Conservation (phyloP, 1,140 invertebrate species). For the Belonocnema kinseyi region DNA sequence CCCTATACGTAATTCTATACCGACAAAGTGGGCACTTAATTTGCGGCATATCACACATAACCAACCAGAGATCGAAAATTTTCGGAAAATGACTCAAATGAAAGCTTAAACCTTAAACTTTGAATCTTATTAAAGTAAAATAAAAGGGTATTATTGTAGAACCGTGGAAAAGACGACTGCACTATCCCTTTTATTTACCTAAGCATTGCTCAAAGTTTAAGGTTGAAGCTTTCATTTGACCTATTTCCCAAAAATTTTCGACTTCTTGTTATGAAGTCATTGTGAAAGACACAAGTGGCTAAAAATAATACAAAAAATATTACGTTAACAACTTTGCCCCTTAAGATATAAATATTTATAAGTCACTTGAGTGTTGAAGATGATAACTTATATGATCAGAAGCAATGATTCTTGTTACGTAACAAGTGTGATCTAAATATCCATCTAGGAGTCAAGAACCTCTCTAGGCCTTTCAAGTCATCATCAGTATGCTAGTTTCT, state of each 20-base stretch:
- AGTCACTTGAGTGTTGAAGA: not conserved
- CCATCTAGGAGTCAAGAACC: constrained; percentile 19
- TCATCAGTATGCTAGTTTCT: constrained; percentile 23
- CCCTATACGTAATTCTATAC: too few relatives aligned
- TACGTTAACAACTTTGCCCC: not conserved
- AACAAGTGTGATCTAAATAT: constrained; percentile 28
- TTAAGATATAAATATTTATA: not conserved
- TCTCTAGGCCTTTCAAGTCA: constrained; percentile 14
- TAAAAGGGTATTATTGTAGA: too few relatives aligned
- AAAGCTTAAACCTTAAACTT: not conserved
- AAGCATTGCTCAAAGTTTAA: too few relatives aligned
- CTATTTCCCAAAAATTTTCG: too few relatives aligned
- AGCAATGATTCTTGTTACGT: constrained; percentile 1
- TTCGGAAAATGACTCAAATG: not conserved
- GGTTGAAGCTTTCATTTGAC: too few relatives aligned
- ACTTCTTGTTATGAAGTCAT: not conserved
- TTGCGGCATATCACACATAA: too few relatives aligned
- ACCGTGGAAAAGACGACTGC: too few relatives aligned
- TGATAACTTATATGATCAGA: not conserved
- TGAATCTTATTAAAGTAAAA: not conserved
- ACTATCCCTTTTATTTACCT: too few relatives aligned
- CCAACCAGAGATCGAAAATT: not conserved
- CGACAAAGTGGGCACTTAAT: too few relatives aligned
- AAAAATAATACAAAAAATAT: not conserved
- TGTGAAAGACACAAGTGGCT: not conserved